Conservation (phyloP, 2,113 vertebrate species). For the Spilogale gracilis region DNA sequence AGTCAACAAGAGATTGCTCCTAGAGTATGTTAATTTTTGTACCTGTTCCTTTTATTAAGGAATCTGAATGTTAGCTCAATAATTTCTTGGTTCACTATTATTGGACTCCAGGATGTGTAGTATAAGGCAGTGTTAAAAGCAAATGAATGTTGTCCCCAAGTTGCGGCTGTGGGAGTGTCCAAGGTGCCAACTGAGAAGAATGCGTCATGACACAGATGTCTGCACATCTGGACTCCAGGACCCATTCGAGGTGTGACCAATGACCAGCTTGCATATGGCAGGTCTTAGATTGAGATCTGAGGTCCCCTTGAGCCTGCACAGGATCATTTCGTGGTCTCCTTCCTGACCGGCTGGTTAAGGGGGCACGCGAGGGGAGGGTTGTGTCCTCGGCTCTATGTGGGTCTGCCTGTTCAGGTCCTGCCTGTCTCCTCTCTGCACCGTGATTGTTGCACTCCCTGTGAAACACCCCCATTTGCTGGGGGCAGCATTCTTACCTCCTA, state of each 20-base stretch:
- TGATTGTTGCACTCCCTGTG: not conserved
- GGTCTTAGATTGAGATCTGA: not conserved
- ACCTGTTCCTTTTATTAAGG: not conserved
- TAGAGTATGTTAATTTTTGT: not conserved
- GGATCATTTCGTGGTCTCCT: not conserved
- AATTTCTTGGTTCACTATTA: not conserved
- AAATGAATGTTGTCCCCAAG: not conserved
- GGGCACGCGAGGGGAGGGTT: not conserved
- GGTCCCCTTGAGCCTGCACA: not conserved
- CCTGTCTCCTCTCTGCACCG: not conserved
- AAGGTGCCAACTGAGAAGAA: not conserved
- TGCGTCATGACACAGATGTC: not conserved
- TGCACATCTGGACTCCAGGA: not conserved
- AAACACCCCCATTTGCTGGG: not conserved
- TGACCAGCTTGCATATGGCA: not conserved
- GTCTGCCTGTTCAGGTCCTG: not conserved
- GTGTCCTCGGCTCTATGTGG: not conserved
- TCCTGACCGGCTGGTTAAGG: not conserved
- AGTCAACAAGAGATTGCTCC: not conserved
- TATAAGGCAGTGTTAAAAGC: not conserved
- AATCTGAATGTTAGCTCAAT: not conserved
- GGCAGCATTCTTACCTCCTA: not conserved
- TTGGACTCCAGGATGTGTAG: not conserved
- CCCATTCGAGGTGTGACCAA: not conserved
- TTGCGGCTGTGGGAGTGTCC: not conserved